These are phyloP conservation scores for Anarsia innoxiella DNA, from an alignment of 2,888 invertebrate species.

Conservation along the genomic window DNA sequence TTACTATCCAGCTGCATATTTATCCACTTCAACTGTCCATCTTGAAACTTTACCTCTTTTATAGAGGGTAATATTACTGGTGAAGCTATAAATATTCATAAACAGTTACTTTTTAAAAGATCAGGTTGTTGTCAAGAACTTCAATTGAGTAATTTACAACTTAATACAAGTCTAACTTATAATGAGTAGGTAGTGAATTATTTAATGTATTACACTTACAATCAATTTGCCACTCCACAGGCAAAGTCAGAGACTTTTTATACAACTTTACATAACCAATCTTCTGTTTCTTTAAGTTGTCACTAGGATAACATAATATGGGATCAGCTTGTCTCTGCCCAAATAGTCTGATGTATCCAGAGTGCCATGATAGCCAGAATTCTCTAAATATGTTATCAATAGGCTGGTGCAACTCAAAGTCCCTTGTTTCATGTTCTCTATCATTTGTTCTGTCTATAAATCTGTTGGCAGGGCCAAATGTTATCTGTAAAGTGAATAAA, in stretches of 20 bases:
- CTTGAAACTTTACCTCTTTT: constrained; percentile 25
- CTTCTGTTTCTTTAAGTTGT: constrained; percentile 2
- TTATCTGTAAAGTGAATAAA: constrained; percentile 1
- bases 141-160: too few species aligned
- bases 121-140: too few species aligned
- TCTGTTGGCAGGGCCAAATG: constrained; percentile 5
- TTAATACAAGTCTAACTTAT: too few species aligned
- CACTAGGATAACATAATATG: constrained; percentile 1
- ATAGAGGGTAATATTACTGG: constrained; percentile 16
- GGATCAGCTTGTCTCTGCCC: neutral
- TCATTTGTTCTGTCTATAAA: constrained; percentile 2
- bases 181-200: too few species aligned
- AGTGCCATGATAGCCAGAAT: constrained; percentile 17
- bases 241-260: constrained; percentile 16
- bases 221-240: constrained; percentile 37
- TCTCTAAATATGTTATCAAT: constrained; percentile 7
- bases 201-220: too few species aligned
- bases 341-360: constrained; percentile 3
- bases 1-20: constrained; percentile 40
- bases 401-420: neutral
- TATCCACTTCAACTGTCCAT: constrained; percentile 78
- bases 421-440: neutral
- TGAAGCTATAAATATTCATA: constrained; percentile 21
- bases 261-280: constrained; percentile 32
- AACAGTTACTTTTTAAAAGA: too few species aligned